Percentiles rank a stretch among this genome's conserved stretches.
Evolutionary conservation across 2,888 invertebrate genomes (phyloP).

Genomic region (Acheta domesticus): DNA sequence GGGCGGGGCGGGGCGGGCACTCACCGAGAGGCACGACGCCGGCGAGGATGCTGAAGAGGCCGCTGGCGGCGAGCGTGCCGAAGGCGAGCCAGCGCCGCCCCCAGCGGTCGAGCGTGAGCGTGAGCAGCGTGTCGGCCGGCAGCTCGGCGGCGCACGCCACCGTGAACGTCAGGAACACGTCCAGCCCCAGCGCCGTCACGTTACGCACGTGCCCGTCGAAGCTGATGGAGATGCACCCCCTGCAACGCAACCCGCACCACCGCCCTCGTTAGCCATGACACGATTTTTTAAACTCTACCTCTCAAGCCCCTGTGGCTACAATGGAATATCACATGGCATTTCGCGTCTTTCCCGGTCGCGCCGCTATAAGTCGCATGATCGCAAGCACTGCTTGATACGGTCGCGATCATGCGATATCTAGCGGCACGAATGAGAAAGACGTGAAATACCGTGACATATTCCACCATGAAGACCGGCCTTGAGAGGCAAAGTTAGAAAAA

Average conservation of each 20-base stretch:
- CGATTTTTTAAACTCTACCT: too few species aligned
- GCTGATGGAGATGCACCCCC: slow-evolving; percentile 81
- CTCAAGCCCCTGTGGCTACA: too few species aligned
- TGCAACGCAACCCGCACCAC: slow-evolving; percentile 38
- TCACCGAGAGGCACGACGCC: slow-evolving; percentile 69
- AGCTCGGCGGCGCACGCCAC: slow-evolving; percentile 79
- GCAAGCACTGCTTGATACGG: too few species aligned
- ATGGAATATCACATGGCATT: too few species aligned
- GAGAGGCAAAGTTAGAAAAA: too few species aligned
- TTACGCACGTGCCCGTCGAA: slow-evolving; percentile 88
- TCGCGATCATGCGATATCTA: too few species aligned
- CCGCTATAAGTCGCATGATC: too few species aligned
- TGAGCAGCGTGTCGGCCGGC: slow-evolving; percentile 78
- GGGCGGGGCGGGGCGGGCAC: slow-evolving; percentile 29
- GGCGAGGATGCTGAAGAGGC: slow-evolving; percentile 74
- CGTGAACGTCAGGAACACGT: slow-evolving; percentile 82
- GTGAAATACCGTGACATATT: too few species aligned
- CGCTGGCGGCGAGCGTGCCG: slow-evolving; percentile 75
- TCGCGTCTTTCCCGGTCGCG: too few species aligned
- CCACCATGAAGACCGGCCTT: too few species aligned
- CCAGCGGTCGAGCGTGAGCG: slow-evolving; percentile 73
- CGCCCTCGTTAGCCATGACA: too few species aligned
- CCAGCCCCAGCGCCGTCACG: slow-evolving; percentile 75
- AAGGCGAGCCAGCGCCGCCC: slow-evolving; percentile 82
- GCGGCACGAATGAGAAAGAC: too few species aligned